These are phyloP conservation scores for Epinephelus malabaricus DNA, from an alignment of 2,797 vertebrate species.

Conservation along the genomic window DNA sequence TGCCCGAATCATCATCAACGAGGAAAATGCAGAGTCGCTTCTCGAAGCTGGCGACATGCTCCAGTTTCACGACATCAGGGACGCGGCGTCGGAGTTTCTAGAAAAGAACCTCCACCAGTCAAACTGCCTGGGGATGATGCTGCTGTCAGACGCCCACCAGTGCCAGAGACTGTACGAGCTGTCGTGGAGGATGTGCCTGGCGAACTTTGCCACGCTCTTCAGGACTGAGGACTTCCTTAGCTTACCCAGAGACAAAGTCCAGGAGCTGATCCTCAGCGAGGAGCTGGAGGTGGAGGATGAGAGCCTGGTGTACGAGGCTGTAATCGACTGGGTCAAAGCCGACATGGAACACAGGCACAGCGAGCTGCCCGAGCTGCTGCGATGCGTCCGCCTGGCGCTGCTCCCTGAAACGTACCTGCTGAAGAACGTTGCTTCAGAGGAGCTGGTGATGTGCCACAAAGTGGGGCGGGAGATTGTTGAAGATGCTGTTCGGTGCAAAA, in stretches of 20 bases:
- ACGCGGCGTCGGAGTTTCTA: constrained; percentile 89
- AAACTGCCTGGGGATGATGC: constrained; percentile 92
- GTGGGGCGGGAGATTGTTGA: constrained; percentile 89
- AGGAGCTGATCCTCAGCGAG: constrained; percentile 90
- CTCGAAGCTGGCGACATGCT: constrained; percentile 92
- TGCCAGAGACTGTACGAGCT: constrained; percentile 89
- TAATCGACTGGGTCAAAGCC: constrained; percentile 90
- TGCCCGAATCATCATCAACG: constrained; percentile 89
- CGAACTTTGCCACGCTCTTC: constrained; percentile 87
- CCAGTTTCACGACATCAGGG: constrained; percentile 91
- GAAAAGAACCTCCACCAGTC: constrained; percentile 91
- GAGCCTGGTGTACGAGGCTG: constrained; percentile 90
- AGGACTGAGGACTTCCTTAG: constrained; percentile 89
- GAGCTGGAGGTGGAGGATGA: constrained; percentile 92
- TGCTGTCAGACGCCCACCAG: constrained; percentile 90
- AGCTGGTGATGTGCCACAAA: constrained; percentile 90
- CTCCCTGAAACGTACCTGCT: constrained; percentile 88
- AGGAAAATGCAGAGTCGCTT: constrained; percentile 91
- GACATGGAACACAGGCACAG: constrained; percentile 84
- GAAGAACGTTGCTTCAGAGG: constrained; percentile 87
- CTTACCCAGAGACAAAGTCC: constrained; percentile 88
- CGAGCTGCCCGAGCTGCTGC: constrained; percentile 87
- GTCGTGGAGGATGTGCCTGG: constrained; percentile 91
- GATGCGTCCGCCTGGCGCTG: constrained; percentile 88
- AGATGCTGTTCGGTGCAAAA: constrained; percentile 89